Base-by-base conservation (phyloP, 2,113 vertebrate genomes). In the Gobius niger region DNA sequence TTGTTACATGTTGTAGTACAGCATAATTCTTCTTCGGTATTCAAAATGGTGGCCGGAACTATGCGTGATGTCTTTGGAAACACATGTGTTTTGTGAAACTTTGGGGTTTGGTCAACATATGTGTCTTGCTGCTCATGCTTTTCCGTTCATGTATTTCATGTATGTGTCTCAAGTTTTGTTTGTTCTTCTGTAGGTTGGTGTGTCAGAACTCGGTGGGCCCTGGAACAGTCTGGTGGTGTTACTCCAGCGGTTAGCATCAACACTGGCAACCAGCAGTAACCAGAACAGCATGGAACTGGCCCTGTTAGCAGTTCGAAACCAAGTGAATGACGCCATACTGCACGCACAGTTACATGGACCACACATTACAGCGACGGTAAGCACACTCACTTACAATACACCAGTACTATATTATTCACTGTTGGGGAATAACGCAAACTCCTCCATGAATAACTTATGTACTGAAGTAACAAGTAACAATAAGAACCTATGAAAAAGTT, bases 301-400 rank as follows among this genome's bases (percentile, higher is more conserved):
- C 0, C 91, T 97, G 72, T 53, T 88, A 8, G 92, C 92, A 0
- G 88, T 96, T 44, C 88, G 92, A 44, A 94, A 89, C 69, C 87
- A 93, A 12, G 72, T 96, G 76, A 96, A 96, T 0, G 94, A 96
- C 14, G 95, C 95, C 65, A 93, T 97, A 65, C 88, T 96, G 57
- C 92, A 94, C 0, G 94, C 96, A 0, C 95, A 96, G 88, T 75
- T 95, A 53, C 93, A 96, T 0, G 95, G 96, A 3, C 94, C 94
- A 0, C 93, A 93, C 70, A 92, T 97, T 61, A 95, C 94, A 0
- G 89, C 93, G 5, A 94, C 92, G 5, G 96, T 97, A 82, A 95
- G 95, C 4, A 57, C 3, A 42, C 46, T 15, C 13, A 41, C 13
- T 40, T 14, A 12, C 11, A 57, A 46, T 34, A 34, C 3, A 0